Conservation (phyloP, 2,888 invertebrate genomes). For the Leptinotarsa peninsularis region DNA sequence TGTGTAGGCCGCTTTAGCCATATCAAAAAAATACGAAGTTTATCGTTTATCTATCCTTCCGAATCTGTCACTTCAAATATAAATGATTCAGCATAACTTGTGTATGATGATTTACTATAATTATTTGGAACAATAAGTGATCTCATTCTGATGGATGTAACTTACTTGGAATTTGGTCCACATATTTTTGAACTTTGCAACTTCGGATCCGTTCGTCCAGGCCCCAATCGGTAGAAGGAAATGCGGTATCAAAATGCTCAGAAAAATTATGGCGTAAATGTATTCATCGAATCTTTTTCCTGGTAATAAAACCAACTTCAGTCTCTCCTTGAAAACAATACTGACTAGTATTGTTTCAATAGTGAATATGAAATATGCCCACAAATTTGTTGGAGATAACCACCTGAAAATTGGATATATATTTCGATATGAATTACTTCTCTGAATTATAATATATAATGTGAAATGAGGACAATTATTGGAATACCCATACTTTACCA, state of each 20-base stretch:
- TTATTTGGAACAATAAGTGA: no score
- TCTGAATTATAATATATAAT: no score
- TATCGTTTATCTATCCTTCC: no score
- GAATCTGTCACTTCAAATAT: no score
- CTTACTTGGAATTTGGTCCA: constrained; percentile 80
- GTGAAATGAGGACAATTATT: no score
- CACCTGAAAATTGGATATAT: constrained; percentile 63
- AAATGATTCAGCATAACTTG: no score
- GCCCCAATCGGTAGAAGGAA: constrained; percentile 77
- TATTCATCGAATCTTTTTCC: constrained; percentile 81
- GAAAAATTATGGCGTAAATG: constrained; percentile 80
- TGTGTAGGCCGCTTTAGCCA: no score
- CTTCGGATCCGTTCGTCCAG: constrained; percentile 78
- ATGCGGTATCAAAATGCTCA: constrained; percentile 79
- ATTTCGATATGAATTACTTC: no score
- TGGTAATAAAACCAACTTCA: constrained; percentile 59
- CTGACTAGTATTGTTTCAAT: constrained; percentile 70
- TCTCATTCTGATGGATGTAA: not conserved
- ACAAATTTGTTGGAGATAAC: constrained; percentile 76
- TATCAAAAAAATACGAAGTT: no score
- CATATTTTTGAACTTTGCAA: constrained; percentile 82
- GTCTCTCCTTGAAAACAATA: constrained; percentile 62
- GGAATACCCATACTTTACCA: no score
- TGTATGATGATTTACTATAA: no score
- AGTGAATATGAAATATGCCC: constrained; percentile 75